Evolutionary conservation across 2,797 vertebrate species (phyloP).

Genomic region (Cuniculus paca): DNA sequence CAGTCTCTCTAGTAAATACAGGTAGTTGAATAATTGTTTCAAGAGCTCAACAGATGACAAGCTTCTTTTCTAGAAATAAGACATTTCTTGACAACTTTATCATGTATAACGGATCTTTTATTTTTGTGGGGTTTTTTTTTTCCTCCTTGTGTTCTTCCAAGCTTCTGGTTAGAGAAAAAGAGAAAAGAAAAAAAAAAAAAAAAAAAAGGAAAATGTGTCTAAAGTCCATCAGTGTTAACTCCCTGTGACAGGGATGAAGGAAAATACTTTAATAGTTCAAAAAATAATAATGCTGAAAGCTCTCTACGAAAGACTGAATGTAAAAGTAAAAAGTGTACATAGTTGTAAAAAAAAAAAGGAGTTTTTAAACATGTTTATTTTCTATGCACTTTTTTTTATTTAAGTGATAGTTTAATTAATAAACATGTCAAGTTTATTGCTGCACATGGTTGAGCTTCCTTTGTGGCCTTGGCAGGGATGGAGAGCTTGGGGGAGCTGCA

Average conservation of each 20-base stretch:
- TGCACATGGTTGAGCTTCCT: conserved; percentile 85
- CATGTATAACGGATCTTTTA: conserved; percentile 86
- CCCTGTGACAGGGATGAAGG: conserved; percentile 96
- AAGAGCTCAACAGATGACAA: conserved; percentile 86
- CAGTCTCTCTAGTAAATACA: conserved; percentile 90
- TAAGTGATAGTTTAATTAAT: conserved; percentile 99
- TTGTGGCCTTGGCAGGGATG: conserved; percentile 65
- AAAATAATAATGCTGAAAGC: conserved; percentile 94
- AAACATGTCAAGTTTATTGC: conserved; percentile 99
- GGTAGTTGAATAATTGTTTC: conserved; percentile 90
- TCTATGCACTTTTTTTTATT: conserved; percentile 99
- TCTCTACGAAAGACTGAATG: conserved; percentile 99
- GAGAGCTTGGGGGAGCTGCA: not conserved
- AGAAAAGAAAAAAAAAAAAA: conserved; percentile 82
- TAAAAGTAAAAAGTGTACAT: conserved; percentile 99
- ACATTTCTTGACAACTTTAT: conserved; percentile 87
- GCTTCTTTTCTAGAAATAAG: conserved; percentile 88
- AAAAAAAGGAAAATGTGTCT: conserved; percentile 88
- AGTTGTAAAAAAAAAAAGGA: conserved; percentile 99
- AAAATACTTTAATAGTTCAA: conserved; percentile 94
- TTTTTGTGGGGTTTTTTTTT: conserved; percentile 76
- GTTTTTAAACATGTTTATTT: conserved; percentile 99
- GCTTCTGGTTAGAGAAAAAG: conserved; percentile 86
- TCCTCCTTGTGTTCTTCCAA: conserved; percentile 91
- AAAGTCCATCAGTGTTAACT: conserved; percentile 95